phyloP scores from a whole-genome alignment of 2,888 invertebrate species.

The Ichneumoninae sp. region DNA sequence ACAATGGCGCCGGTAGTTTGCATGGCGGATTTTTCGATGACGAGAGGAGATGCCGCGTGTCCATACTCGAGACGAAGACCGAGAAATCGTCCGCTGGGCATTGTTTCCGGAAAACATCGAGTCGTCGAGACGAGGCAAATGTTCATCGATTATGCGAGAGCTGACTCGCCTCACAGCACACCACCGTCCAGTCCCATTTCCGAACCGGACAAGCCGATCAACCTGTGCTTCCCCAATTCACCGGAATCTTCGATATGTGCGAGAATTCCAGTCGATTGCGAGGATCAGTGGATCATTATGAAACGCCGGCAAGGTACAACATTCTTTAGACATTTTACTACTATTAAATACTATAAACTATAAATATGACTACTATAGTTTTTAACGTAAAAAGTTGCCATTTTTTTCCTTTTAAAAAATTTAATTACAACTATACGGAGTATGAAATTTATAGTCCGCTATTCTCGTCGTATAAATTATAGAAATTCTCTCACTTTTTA shows the following conservation, averaged over 20 bases:
- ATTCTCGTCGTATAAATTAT: too few species aligned
- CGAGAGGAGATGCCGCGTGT: slow-evolving; percentile 69
- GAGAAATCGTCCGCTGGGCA: slow-evolving; percentile 63
- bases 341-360: background rate
- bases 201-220: slow-evolving; percentile 43
- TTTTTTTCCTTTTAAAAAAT: background rate
- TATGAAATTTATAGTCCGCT: too few species aligned
- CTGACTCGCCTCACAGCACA: slow-evolving; percentile 40
- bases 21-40: slow-evolving; percentile 73
- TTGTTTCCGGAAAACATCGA: slow-evolving; percentile 68
- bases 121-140: slow-evolving; percentile 68
- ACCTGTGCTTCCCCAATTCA: slow-evolving; percentile 50
- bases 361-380: background rate
- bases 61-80: slow-evolving; percentile 70
- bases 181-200: slow-evolving; percentile 45
- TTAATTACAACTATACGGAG: too few species aligned
- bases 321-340: background rate
- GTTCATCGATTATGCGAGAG: slow-evolving; percentile 37
- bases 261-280: slow-evolving; percentile 62
- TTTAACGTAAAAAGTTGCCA: background rate
- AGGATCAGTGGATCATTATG: slow-evolving; percentile 69
- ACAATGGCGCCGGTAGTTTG: slow-evolving; percentile 79
- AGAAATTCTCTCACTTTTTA: too few species aligned
- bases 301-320: slow-evolving; percentile 75
- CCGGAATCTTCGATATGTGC: slow-evolving; percentile 60